Conservation (phyloP, 64 coral and sea anemone genomes). For the Trachythela sp. region DNA sequence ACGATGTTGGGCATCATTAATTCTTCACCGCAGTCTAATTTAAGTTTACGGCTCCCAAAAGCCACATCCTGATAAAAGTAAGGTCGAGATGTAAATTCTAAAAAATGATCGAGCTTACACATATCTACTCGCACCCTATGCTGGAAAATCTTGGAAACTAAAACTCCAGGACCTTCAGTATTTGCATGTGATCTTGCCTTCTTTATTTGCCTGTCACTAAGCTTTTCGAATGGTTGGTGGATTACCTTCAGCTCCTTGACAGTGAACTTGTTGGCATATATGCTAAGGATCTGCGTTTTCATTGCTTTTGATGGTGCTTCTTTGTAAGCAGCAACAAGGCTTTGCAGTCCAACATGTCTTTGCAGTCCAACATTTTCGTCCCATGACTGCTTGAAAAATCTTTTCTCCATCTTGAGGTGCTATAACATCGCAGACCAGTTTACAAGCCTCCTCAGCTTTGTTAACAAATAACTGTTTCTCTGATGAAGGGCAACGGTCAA, state of each 20-base stretch:
- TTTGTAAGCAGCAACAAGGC: not conserved
- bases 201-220: constrained; percentile 35
- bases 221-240: not conserved
- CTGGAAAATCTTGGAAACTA: not conserved
- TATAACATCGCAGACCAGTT: constrained; percentile 15
- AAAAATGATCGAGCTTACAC: constrained; percentile 55
- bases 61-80: constrained; percentile 54
- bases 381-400: not conserved
- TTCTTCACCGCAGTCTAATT: constrained; percentile 42
- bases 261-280: constrained; percentile 23
- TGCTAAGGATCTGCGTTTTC: constrained; percentile 39
- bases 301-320: constrained; percentile 25
- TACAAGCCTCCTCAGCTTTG: constrained; percentile 20
- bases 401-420: constrained; percentile 34
- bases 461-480: constrained; percentile 17
- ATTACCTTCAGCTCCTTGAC: not conserved
- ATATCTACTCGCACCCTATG: constrained; percentile 27
- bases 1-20: constrained; percentile 46
- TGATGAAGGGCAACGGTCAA: not conserved
- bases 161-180: not conserved
- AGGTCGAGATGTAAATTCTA: constrained; percentile 44
- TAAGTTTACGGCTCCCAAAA: constrained; percentile 35
- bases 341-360: not conserved
- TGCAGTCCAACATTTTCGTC: not conserved
- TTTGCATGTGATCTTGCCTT: constrained; percentile 32